phyloP scores from a whole-genome alignment of 2,113 vertebrate genomes.

The Scalopus aquaticus region DNA sequence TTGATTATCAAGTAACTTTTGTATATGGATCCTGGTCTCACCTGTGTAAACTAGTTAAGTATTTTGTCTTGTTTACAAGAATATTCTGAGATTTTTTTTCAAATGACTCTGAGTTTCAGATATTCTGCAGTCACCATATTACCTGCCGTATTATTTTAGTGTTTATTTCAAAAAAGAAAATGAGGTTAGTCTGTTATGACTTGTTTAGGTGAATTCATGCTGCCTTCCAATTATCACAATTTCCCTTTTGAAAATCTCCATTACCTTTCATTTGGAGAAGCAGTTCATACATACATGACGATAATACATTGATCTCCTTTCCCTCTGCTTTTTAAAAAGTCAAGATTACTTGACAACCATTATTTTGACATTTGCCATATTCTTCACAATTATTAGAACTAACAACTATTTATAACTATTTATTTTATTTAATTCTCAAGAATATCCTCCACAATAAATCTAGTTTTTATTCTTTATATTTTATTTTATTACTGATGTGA shows the following conservation, averaged over 20 bases:
- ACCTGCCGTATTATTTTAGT: background rate
- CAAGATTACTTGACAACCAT: background rate
- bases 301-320: background rate
- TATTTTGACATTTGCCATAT: background rate
- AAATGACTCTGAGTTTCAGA: background rate
- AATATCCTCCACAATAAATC: background rate
- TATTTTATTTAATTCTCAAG: background rate
- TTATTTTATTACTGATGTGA: background rate
- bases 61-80: background rate
- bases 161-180: background rate
- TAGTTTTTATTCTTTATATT: background rate
- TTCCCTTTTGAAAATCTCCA: background rate
- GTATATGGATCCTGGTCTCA: background rate
- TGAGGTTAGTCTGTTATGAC: background rate
- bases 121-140: background rate
- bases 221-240: background rate
- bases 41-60: background rate
- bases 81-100: background rate
- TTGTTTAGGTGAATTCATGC: background rate
- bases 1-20: background rate
- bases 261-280: background rate
- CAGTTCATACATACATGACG: background rate
- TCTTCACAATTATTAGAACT: background rate
- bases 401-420: background rate
- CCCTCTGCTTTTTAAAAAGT: background rate